A percentile compares a stretch with the other conserved stretches of the same genome.
Conservation (phyloP, 2,113 vertebrate genomes). For the Vidua macroura region DNA sequence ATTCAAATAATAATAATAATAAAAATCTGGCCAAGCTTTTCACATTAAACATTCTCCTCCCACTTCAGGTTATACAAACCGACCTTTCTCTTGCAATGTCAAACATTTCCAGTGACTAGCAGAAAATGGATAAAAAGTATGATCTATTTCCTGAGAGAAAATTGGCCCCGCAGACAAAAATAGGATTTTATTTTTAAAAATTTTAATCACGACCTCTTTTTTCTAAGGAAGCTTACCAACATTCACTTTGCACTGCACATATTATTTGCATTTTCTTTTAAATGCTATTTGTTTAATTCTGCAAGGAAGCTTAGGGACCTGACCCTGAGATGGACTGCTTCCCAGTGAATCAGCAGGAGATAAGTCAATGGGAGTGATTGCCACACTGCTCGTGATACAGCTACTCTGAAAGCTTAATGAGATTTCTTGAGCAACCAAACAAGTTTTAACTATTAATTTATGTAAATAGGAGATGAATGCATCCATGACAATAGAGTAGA, state of each 20-base stretch:
- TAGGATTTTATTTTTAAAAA: not conserved
- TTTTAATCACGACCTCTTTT: not conserved
- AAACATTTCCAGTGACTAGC: not conserved
- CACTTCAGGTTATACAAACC: not conserved
- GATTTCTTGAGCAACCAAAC: slow-evolving; percentile 77
- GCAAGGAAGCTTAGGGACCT: slow-evolving; percentile 23
- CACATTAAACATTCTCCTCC: not conserved
- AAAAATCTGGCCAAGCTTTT: not conserved
- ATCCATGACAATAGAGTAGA: slow-evolving; percentile 27
- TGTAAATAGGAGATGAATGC: slow-evolving; percentile 54
- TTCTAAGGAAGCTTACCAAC: not conserved
- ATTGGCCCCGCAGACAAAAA: not conserved
- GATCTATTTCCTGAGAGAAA: not conserved
- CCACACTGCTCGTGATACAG: slow-evolving; percentile 82
- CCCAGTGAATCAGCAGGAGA: slow-evolving; percentile 58
- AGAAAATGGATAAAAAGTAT: not conserved
- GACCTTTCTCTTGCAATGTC: slow-evolving; percentile 8
- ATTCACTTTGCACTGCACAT: not conserved
- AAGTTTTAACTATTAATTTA: slow-evolving; percentile 80
- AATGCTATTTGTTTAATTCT: slow-evolving; percentile 33
- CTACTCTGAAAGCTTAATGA: slow-evolving; percentile 90
- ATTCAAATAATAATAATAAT: not conserved
- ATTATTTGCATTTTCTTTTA: slow-evolving; percentile 17
- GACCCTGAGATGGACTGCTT: slow-evolving; percentile 49
- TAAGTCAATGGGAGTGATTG: slow-evolving; percentile 68